phyloP scores from a whole-genome alignment of 2,113 vertebrate genomes.

The Butorides virescens region DNA sequence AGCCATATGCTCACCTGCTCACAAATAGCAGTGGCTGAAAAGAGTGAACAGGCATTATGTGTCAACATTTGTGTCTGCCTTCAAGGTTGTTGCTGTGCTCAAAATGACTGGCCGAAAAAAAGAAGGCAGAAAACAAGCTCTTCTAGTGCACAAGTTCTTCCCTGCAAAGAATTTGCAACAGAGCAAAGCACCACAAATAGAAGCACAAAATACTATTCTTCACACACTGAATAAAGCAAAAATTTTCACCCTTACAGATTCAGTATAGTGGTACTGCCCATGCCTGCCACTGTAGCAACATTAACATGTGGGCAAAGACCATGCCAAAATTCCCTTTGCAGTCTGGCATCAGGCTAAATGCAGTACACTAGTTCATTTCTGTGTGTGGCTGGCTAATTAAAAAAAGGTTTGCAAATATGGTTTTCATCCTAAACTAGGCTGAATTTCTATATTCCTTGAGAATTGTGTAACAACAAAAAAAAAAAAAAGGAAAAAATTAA shows the following conservation, averaged over 20 bases:
- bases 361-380: background rate
- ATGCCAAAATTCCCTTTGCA: background rate
- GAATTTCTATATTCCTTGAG: background rate
- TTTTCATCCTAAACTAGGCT: background rate
- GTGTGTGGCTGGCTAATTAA: background rate
- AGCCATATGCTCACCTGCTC: background rate
- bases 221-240: background rate
- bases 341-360: background rate
- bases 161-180: background rate
- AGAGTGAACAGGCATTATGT: background rate
- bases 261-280: background rate
- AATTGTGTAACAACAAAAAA: background rate
- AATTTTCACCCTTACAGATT: background rate
- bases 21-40: background rate
- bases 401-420: background rate
- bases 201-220: background rate
- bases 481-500: background rate
- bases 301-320: background rate
- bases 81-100: background rate
- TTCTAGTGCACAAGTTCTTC: background rate
- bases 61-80: background rate
- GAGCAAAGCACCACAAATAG: background rate
- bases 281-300: background rate
- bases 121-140: background rate
- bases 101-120: background rate